Conservation (phyloP, 2,113 vertebrate genomes). For the Herpetotheres cachinnans region DNA sequence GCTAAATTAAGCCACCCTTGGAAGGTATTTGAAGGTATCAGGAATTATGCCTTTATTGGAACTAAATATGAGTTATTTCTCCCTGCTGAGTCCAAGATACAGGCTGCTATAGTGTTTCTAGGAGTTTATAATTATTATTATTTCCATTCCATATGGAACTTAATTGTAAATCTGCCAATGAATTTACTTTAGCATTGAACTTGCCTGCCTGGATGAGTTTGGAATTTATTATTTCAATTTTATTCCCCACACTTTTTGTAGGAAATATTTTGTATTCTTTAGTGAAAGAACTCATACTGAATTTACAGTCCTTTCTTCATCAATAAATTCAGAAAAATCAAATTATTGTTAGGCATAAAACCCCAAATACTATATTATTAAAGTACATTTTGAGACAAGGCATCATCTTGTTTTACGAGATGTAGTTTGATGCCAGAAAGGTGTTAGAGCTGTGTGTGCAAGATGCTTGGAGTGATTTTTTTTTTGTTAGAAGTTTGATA, state of each 20-base stretch:
- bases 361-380: slow-evolving; percentile 24
- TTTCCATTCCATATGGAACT: slow-evolving; percentile 52
- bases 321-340: slow-evolving; percentile 29
- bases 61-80: slow-evolving; percentile 14
- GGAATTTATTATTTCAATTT: slow-evolving; percentile 75
- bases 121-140: slow-evolving; percentile 40
- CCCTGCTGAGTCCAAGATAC: not conserved
- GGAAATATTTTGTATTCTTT: slow-evolving; percentile 50
- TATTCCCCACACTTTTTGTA: slow-evolving; percentile 20
- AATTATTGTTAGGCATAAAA: not conserved
- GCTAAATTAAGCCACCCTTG: not conserved
- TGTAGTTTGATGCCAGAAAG: not conserved
- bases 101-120: not conserved
- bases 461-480: not conserved
- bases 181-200: slow-evolving; percentile 37
- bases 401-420: slow-evolving; percentile 16
- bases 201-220: not conserved
- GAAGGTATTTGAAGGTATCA: not conserved
- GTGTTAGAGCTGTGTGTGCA: not conserved
- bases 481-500: not conserved
- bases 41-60: slow-evolving; percentile 24
- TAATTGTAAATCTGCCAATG: slow-evolving; percentile 71
- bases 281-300: not conserved
- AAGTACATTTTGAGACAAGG: not conserved
- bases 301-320: slow-evolving; percentile 18